These are phyloP conservation scores for Nomada ruficornis DNA, from an alignment of 2,888 invertebrate genomes.

Conservation along the genomic window DNA sequence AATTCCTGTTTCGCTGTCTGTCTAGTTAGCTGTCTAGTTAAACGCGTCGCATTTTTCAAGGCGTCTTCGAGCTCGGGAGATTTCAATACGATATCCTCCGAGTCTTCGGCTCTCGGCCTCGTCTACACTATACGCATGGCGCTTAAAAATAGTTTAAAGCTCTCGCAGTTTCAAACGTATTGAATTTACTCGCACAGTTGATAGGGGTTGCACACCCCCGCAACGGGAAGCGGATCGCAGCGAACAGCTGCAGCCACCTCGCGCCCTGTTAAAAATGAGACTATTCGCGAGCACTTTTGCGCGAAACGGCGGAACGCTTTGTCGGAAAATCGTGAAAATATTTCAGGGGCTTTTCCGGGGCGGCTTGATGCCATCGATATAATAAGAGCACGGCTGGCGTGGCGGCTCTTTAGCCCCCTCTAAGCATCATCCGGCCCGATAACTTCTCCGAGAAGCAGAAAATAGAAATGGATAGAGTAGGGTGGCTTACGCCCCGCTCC, in stretches of 20 bases:
- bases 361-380: conserved; percentile 71
- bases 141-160: too few species aligned
- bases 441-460: conserved; percentile 68
- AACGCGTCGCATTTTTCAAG: neutral
- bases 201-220: conserved; percentile 37
- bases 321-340: conserved; percentile 80
- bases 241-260: conserved; percentile 37
- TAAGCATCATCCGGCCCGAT: conserved; percentile 55
- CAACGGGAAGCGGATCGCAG: neutral
- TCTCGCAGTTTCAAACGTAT: too few species aligned
- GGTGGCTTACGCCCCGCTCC: conserved; percentile 38
- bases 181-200: neutral
- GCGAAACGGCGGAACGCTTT: conserved; percentile 76
- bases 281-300: conserved; percentile 80
- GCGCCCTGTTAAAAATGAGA: conserved; percentile 76
- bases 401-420: conserved; percentile 26
- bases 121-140: too few species aligned
- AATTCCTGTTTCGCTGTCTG: neutral
- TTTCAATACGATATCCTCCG: neutral
- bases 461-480: conserved; percentile 77
- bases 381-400: conserved; percentile 62
- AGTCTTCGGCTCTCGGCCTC: too few species aligned
- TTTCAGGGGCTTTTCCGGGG: conserved; percentile 76
- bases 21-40: neutral
- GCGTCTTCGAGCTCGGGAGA: neutral